phyloP scores from a whole-genome alignment of 2,888 invertebrate species.

The Drosophila anomelani region DNA sequence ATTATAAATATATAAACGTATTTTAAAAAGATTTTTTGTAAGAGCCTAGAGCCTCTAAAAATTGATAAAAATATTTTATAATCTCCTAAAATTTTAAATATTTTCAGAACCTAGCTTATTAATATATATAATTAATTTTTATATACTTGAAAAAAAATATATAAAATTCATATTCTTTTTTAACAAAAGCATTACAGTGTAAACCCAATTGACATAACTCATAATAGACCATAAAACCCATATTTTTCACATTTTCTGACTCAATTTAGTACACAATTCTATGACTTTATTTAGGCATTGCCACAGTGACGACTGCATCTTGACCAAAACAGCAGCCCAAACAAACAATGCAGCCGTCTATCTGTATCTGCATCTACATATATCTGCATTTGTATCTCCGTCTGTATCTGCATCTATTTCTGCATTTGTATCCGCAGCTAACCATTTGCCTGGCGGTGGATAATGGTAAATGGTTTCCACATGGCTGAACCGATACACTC shows the following conservation, averaged over 20 bases:
- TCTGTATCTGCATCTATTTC: constrained; percentile 6
- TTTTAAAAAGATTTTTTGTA: neutral
- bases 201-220: neutral
- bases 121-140: no score
- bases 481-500: constrained; percentile 49
- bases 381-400: constrained; percentile 14
- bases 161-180: neutral
- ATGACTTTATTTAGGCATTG: constrained; percentile 52
- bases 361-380: constrained; percentile 8
- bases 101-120: neutral
- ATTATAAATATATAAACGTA: rapidly evolving
- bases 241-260: constrained; percentile 34
- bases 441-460: constrained; percentile 29
- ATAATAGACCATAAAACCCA: constrained; percentile 4
- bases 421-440: constrained; percentile 15
- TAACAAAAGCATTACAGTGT: neutral
- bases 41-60: neutral
- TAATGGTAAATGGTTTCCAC: constrained; percentile 58
- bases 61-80: neutral
- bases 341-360: constrained; percentile 22
- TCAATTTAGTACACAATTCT: constrained; percentile 43
- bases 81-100: neutral
- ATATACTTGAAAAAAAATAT: no score
- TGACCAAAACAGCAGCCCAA: constrained; percentile 32
- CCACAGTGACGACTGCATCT: constrained; percentile 27